Conservation (phyloP, 2,888 invertebrate species). For the Hartigia nigra region DNA sequence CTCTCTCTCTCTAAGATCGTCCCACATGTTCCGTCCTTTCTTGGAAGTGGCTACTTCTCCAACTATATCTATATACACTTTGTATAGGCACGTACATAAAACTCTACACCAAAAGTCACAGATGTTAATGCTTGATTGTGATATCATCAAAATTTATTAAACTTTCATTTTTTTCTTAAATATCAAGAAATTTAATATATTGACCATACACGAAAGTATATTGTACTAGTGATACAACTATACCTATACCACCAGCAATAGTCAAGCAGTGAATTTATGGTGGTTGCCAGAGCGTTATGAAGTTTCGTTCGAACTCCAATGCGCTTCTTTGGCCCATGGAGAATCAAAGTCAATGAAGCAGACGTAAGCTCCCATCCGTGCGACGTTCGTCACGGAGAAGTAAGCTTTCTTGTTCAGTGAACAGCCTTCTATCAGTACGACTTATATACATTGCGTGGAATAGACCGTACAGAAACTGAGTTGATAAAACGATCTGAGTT, state of each 20-base stretch:
- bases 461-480: background rate
- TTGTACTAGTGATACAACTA: background rate
- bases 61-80: background rate
- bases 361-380: slow-evolving; percentile 23
- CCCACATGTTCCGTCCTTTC: background rate
- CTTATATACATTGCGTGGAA: background rate
- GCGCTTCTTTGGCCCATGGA: background rate
- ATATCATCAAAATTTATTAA: background rate
- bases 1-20: background rate
- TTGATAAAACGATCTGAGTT: background rate
- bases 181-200: background rate
- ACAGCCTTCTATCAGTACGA: slow-evolving; percentile 7
- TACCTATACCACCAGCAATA: background rate
- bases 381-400: slow-evolving; percentile 25
- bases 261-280: background rate
- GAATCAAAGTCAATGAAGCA: slow-evolving; percentile 5
- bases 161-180: background rate
- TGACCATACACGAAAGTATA: background rate
- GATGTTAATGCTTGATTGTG: background rate
- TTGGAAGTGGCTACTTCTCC: background rate
- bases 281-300: background rate
- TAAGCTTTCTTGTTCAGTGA: slow-evolving; percentile 27
- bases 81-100: background rate
- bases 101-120: background rate
- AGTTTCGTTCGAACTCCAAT: background rate